Base-by-base conservation (phyloP, 1,140 invertebrate species). In the Agrilus planipennis region DNA sequence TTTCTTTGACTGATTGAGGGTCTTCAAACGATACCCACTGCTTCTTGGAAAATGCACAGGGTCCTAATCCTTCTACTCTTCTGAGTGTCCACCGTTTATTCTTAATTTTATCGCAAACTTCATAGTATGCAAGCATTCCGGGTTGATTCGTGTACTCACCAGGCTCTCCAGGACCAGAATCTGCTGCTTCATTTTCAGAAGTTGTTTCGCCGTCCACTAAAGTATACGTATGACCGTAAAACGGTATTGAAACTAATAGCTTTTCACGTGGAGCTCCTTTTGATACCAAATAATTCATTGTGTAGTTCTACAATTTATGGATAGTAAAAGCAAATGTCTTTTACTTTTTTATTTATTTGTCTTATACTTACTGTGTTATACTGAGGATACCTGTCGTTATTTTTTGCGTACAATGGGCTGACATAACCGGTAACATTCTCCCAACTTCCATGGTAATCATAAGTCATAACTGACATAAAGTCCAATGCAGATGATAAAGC, bases 11-110 rank as follows among this genome's bases (percentile, higher is more conserved):
- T 19, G 84, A 90, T 31, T 76, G 71, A 1, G 71, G 54, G 63
- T 91, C 81, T 50, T 96, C 91, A 56, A 79, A 95, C 32, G 88
- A 84, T 1, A 93, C 86, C 88, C 90, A 95, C 51, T 93, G 86
- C 50, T 89, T 72, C 9, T 74, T 74, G 2, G 72, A 66, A 56
- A 81, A 80, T 2, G 85, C 78, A 61, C 83, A 92, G 1, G 89
- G 87, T 10, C 84, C 85, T 2, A 71, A 60, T 3, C 52, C 66
- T 4, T 57, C 56, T 36, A 73, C 69, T 44, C 65, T 60, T 2
- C 67, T 69, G 2, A 65, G 70, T 28, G 66, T 65, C 77, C 77
- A 81, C 19, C 70, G 67, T 12, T 72, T 55, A 32, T 69, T 70
- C 43, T 69, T 72, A 7, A 79, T 69, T 65, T 73, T 72, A n/a